These are phyloP conservation scores for Amphipyra berbera DNA, from an alignment of 2,888 invertebrate genomes.

Conservation along the genomic window DNA sequence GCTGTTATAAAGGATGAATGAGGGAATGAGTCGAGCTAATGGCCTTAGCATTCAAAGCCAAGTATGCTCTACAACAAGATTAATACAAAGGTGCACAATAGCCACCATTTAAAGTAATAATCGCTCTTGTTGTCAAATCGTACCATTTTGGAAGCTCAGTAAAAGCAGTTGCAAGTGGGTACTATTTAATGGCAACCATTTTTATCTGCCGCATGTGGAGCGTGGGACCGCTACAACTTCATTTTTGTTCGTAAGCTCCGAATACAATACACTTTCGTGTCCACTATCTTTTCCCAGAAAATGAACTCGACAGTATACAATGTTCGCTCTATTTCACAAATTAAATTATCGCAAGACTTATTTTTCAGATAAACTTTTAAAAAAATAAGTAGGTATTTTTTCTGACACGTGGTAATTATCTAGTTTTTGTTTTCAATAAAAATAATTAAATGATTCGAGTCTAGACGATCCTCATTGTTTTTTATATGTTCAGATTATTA, in stretches of 20 bases:
- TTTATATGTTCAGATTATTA: conserved; percentile 24
- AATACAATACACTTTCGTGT: conserved; percentile 35
- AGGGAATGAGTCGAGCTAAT: too few relatives aligned
- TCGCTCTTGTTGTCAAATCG: not conserved
- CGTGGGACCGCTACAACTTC: not conserved
- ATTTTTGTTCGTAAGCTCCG: conserved; percentile 24
- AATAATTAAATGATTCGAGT: conserved; percentile 26
- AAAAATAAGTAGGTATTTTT: too few relatives aligned
- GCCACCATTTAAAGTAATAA: not conserved
- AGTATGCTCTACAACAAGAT: too few relatives aligned
- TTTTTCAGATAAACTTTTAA: too few relatives aligned
- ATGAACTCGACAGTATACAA: not conserved
- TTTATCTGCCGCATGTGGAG: conserved; percentile 27
- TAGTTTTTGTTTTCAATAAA: conserved; percentile 32
- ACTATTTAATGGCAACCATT: conserved; percentile 27
- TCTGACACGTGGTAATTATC: not conserved
- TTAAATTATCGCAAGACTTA: too few relatives aligned
- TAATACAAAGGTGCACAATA: not conserved
- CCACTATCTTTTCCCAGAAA: conserved; percentile 13
- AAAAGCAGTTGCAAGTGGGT: conserved; percentile 24
- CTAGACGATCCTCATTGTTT: conserved; percentile 44
- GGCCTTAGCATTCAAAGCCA: too few relatives aligned
- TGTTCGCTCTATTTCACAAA: conserved; percentile 16
- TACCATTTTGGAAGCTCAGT: conserved; percentile 13
- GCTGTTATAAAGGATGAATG: too few relatives aligned